Evolutionary conservation across 2,888 invertebrate genomes (phyloP).

Genomic region (Hyles lineata): DNA sequence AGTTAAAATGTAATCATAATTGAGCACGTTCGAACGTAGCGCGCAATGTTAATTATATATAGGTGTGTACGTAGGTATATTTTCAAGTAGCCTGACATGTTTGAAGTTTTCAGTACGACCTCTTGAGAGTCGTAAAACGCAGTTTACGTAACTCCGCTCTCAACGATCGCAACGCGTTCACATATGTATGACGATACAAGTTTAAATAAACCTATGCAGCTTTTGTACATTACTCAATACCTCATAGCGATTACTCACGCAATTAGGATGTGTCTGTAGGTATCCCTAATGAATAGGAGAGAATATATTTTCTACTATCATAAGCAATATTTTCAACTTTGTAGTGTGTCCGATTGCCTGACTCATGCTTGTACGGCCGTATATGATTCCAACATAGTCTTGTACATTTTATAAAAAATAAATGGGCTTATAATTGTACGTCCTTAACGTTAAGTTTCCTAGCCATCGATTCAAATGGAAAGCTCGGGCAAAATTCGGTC

Average conservation of each 20-base stretch:
- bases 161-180: constrained; percentile 6
- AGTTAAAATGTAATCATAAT: background rate
- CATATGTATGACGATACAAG: background rate
- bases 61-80: background rate
- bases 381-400: no score
- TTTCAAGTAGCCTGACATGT: background rate
- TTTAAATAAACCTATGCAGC: background rate
- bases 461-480: no score
- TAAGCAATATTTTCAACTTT: no score
- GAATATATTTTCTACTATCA: no score
- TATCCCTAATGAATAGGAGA: no score
- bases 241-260: background rate
- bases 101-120: constrained; percentile 21
- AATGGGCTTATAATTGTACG: no score
- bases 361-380: no score
- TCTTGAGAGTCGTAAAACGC: constrained; percentile 27
- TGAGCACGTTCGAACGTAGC: background rate
- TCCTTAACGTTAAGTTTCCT: no score
- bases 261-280: no score
- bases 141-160: constrained; percentile 29
- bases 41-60: constrained; percentile 9
- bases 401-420: no score
- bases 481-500: no score
- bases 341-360: no score
- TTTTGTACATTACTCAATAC: constrained; percentile 1